phyloP scores from a whole-genome alignment of 2,888 invertebrate species.

The Pristionchus exspectatus region DNA sequence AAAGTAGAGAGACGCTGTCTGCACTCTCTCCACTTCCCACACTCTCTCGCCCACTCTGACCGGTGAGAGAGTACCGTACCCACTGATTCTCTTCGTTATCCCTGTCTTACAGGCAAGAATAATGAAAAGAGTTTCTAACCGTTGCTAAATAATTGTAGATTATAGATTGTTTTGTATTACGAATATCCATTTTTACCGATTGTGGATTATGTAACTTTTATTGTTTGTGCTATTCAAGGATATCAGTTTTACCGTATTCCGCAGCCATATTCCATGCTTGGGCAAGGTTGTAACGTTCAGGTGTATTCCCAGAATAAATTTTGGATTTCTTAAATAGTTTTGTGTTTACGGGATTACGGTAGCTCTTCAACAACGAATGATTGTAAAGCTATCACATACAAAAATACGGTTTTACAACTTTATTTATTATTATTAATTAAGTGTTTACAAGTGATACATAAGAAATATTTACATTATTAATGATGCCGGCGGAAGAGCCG shows the following conservation, averaged over 20 bases:
- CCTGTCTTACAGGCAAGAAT: too few species aligned
- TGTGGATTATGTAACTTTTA: not conserved
- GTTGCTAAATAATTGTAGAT: not conserved
- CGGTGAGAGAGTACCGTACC: not conserved
- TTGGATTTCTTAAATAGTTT: not conserved
- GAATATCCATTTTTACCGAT: not conserved
- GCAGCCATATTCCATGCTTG: slow-evolving; percentile 1
- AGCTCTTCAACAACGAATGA: too few species aligned
- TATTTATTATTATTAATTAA: not conserved
- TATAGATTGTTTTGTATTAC: not conserved
- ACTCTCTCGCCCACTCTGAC: slow-evolving; percentile 21
- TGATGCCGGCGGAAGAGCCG: slow-evolving; percentile 51
- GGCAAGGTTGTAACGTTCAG: slow-evolving; percentile 28
- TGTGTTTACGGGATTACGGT: too few species aligned
- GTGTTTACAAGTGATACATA: not conserved
- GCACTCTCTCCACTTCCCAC: slow-evolving; percentile 12
- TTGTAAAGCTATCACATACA: too few species aligned
- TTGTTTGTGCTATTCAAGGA: not conserved
- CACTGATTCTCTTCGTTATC: too few species aligned
- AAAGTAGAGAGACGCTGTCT: slow-evolving; percentile 22
- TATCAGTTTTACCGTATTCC: not conserved
- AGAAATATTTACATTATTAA: not conserved
- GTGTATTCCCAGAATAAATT: not conserved
- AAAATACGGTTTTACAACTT: too few species aligned
- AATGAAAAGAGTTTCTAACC: too few species aligned